Base-by-base conservation (phyloP, 2,888 invertebrate species). In the Tachina lurida region DNA sequence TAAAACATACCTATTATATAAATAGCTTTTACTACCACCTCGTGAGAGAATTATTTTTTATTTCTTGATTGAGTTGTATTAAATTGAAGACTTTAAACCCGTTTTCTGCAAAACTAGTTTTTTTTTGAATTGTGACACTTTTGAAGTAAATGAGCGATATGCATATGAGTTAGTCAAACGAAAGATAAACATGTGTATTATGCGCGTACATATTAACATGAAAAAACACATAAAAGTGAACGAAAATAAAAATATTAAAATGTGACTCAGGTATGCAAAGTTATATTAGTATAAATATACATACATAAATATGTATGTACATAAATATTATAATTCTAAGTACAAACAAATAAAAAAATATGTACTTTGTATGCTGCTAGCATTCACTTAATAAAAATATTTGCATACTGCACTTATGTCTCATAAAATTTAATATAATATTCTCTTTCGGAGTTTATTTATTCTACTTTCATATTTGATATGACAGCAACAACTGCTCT, bases 381-480 rank as follows among this genome's bases (percentile, higher is more conserved):
- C 3, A 39, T 43, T 63, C 13, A 22, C 39, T 54, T 43, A 70
- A 68, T 62, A 68, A 39, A 78, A 78, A 31, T 45, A 43, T 54
- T 58, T 49, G 56, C 79, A 65, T 58, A 45, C 10, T 56, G 41
- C 49, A 65, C 41, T 73, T 58, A 45, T 49, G n/a, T 3, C 45
- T 70, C 19, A n/a, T 49, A 58, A 67, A 74, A 17, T 15, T 22
- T 17, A 43, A 67, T 74, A 52, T 39, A 47, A 80, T 67, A 60
- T 73, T 74, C 67, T 43, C 45, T 41, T 79, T 22, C 19, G 63
- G 9, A 65, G 31, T 70, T 43, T 62, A 43, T 78, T 60, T 78
- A 62, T 62, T 62, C 15, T 70, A 54, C 45, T 43, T 31, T 52
- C 45, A 68, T 22, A 12, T 73, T 65, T 80, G 22, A 56, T 12